Conservation (phyloP, 1,140 invertebrate species). For the Drosophila trapezifrons region DNA sequence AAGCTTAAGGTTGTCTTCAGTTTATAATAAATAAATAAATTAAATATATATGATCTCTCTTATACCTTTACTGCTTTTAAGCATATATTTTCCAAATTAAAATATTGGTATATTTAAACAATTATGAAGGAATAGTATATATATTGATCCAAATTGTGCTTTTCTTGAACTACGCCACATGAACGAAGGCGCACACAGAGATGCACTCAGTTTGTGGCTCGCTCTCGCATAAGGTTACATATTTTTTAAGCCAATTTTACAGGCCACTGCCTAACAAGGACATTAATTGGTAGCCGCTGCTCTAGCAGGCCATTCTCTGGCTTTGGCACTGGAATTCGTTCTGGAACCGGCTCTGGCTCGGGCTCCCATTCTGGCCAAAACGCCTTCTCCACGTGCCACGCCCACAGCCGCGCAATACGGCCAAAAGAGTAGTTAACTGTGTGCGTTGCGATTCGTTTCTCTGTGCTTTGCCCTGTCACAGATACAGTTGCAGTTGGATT, state of each 20-base stretch:
- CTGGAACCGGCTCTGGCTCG: constrained; percentile 7
- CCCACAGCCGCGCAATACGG: constrained; percentile 49
- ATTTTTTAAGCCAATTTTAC: constrained; percentile 83
- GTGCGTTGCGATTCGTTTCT: constrained; percentile 51
- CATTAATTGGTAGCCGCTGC: constrained; percentile 79
- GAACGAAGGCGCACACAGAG: constrained; percentile 9
- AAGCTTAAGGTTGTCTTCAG: too few species aligned
- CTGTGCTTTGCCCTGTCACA: constrained; percentile 10
- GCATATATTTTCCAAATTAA: too few species aligned
- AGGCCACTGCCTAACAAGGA: constrained; percentile 83
- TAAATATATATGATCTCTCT: too few species aligned
- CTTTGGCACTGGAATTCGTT: constrained; percentile 17
- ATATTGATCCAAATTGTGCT: too few species aligned
- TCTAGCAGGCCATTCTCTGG: constrained; percentile 14
- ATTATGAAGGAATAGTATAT: too few species aligned
- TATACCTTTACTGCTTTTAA: too few species aligned
- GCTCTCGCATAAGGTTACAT: constrained; percentile 77
- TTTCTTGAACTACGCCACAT: background rate
- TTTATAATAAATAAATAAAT: background rate
- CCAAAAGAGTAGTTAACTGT: constrained; percentile 76
- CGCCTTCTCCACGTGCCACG: constrained; percentile 32
- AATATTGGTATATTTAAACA: too few species aligned
- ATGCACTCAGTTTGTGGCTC: constrained; percentile 27
- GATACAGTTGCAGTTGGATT: constrained; percentile 11
- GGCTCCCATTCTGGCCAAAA: constrained; percentile 13